Conservation (phyloP, 2,113 vertebrate species). For the Catagonus wagneri region DNA sequence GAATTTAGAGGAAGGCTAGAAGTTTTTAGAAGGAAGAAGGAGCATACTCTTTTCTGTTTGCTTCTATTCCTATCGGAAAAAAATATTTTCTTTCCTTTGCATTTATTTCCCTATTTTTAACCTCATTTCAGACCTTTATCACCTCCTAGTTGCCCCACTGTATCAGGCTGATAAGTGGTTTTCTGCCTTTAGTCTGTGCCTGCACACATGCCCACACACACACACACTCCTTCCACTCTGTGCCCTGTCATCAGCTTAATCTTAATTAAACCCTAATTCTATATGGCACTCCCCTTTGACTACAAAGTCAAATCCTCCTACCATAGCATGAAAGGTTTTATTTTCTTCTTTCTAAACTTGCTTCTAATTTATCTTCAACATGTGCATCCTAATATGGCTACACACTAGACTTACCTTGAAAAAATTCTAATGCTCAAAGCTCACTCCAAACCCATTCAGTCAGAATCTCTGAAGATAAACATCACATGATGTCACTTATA, state of each 20-base stretch:
- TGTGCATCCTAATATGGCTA: not conserved
- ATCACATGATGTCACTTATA: too few relatives aligned
- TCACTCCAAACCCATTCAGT: not conserved
- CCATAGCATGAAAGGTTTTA: not conserved
- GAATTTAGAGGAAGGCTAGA: constrained; percentile 51
- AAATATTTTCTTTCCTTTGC: constrained; percentile 19
- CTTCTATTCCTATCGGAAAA: not conserved
- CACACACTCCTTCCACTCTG: not conserved
- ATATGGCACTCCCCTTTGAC: not conserved
- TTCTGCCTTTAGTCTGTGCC: not conserved
- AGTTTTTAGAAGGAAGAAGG: not conserved
- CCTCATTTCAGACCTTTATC: not conserved
- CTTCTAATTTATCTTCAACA: not conserved
- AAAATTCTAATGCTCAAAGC: not conserved
- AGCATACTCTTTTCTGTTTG: not conserved
- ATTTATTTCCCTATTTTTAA: not conserved
- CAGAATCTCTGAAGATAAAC: not conserved
- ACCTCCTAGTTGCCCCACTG: not conserved
- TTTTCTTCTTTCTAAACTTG: not conserved
- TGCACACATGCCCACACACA: not conserved
- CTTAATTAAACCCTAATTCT: not conserved
- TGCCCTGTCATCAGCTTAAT: not conserved
- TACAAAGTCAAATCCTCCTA: constrained; percentile 10
- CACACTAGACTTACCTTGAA: not conserved
- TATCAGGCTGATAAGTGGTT: not conserved